These are phyloP conservation scores for Helicolenus hilgendorfi DNA, from an alignment of 2,797 vertebrate genomes.

Conservation along the genomic window DNA sequence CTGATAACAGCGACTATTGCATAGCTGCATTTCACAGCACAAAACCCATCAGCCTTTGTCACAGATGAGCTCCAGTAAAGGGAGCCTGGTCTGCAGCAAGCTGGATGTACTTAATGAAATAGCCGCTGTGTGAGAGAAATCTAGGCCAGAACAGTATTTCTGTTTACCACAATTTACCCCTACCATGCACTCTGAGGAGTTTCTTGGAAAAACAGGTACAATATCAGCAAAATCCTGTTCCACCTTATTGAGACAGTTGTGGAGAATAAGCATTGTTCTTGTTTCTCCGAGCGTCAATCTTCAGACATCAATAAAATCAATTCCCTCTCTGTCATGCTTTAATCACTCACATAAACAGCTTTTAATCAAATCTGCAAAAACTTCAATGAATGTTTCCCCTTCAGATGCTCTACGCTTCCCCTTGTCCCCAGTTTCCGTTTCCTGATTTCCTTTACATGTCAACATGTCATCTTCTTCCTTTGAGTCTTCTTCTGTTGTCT, in stretches of 20 bases:
- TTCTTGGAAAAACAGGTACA: constrained; percentile 54
- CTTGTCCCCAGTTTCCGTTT: constrained; percentile 46
- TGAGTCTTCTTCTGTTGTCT: constrained; percentile 11
- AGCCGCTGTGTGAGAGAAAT: constrained; percentile 61
- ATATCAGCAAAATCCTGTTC: constrained; percentile 35
- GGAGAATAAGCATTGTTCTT: constrained; percentile 36
- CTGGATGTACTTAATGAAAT: constrained; percentile 72
- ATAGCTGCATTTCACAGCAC: constrained; percentile 46
- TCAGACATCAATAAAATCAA: constrained; percentile 48
- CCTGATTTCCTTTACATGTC: constrained; percentile 53
- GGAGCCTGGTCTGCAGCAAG: constrained; percentile 60
- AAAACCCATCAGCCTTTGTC: constrained; percentile 63
- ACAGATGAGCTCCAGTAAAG: constrained; percentile 66
- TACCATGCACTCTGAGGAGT: constrained; percentile 24
- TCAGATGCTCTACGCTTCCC: constrained; percentile 12
- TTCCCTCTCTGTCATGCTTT: constrained; percentile 48
- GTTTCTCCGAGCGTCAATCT: constrained; percentile 2
- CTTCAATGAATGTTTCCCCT: constrained; percentile 35
- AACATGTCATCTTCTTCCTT: constrained; percentile 23
- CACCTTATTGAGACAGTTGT: constrained; percentile 26
- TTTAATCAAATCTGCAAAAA: constrained; percentile 72
- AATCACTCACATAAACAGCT: constrained; percentile 61
- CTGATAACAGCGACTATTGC: constrained; percentile 34
- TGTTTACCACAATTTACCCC: constrained; percentile 69
- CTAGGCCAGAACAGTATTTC: constrained; percentile 70